A percentile compares a stretch with the other conserved stretches of the same genome.
These are phyloP conservation scores for Pithys albifrons DNA, from an alignment of 2,113 vertebrate species.

Conservation along the genomic window DNA sequence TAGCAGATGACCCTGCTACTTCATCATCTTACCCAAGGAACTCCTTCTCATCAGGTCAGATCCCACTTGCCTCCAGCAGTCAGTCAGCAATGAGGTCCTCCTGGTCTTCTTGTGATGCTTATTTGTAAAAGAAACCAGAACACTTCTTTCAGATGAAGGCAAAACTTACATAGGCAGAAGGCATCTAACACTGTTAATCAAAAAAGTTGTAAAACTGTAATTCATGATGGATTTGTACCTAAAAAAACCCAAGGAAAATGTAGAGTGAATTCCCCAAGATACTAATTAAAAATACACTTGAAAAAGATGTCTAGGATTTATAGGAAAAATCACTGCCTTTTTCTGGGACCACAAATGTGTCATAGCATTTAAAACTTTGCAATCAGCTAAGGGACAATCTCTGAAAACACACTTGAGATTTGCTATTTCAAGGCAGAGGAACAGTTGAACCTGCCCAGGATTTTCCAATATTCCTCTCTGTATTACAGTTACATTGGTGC, in stretches of 20 bases:
- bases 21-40: fast-evolving
- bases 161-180: background rate
- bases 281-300: background rate
- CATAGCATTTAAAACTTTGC: background rate
- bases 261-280: background rate
- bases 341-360: background rate
- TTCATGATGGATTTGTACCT: background rate
- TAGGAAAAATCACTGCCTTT: background rate
- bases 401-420: background rate
- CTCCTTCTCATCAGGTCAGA: background rate
- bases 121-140: background rate
- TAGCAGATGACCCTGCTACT: background rate
- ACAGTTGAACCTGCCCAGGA: background rate
- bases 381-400: background rate
- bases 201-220: background rate
- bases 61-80: background rate
- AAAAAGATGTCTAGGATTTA: background rate
- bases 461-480: background rate
- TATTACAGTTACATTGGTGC: background rate
- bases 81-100: background rate
- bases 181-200: background rate
- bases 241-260: background rate
- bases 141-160: background rate
- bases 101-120: background rate
- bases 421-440: background rate